Conservation (phyloP, 2,888 invertebrate species). For the Melinaea menophilus region DNA sequence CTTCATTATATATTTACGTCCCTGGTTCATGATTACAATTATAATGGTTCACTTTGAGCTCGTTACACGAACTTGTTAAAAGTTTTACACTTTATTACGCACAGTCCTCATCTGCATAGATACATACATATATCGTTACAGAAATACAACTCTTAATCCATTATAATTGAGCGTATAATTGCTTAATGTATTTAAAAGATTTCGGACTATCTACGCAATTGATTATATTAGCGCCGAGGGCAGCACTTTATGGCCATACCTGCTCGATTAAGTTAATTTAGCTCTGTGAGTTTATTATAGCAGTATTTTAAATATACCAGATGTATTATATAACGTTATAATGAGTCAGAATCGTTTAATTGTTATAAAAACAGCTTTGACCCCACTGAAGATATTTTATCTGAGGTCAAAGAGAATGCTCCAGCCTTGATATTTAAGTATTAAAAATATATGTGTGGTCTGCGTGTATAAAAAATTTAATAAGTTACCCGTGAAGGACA, state of each 20-base stretch:
- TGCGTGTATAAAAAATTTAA: constrained; percentile 2
- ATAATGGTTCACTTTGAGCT: constrained; percentile 18
- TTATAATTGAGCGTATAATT: constrained; percentile 7
- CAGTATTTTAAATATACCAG: too few species aligned
- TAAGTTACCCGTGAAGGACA: neutral
- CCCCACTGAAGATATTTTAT: neutral
- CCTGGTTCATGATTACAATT: constrained; percentile 22
- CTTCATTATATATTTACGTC: constrained; percentile 18
- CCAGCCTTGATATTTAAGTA: constrained; percentile 20
- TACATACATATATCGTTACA: constrained; percentile 1
- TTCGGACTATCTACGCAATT: neutral
- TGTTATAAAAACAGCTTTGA: neutral
- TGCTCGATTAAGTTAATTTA: too few species aligned
- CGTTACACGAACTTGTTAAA: constrained; percentile 25
- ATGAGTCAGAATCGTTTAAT: too few species aligned
- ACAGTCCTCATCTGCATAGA: neutral
- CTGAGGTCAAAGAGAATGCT: constrained; percentile 15
- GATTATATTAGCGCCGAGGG: neutral
- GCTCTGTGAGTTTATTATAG: too few species aligned
- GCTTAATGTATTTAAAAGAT: constrained; percentile 3
- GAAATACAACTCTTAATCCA: constrained; percentile 8
- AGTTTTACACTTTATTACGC: constrained; percentile 22
- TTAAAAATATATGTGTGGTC: constrained; percentile 15
- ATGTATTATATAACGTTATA: too few species aligned
- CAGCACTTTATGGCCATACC: too few species aligned